Evolutionary conservation across 2,113 vertebrate genomes (phyloP).

Genomic region (Notothenia coriiceps): DNA sequence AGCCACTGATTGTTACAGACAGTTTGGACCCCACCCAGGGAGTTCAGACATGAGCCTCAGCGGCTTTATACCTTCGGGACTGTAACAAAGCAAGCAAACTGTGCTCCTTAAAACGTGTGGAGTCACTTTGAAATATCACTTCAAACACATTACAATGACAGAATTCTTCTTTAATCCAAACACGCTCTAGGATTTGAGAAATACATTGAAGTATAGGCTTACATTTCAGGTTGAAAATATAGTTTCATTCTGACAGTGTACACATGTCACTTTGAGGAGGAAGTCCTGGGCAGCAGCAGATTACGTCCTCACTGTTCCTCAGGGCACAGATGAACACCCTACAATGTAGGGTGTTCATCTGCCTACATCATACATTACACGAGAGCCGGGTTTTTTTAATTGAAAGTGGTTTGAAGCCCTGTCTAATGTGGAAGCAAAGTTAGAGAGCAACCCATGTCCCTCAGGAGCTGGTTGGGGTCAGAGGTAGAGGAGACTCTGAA

Average conservation of each 20-base stretch:
- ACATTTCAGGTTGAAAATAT: constrained; percentile 1
- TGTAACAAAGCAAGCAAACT: constrained; percentile 17
- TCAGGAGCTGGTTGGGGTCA: no score
- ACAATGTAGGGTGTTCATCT: no score
- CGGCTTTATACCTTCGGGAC: constrained; percentile 46
- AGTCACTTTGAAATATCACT: neutral
- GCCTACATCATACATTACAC: neutral
- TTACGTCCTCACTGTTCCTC: constrained; percentile 30
- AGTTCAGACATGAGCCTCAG: constrained; percentile 40
- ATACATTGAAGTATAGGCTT: neutral
- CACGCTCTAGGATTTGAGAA: neutral
- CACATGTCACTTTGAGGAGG: constrained; percentile 43
- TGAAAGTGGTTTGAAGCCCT: neutral
- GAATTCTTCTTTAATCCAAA: neutral
- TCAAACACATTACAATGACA: neutral
- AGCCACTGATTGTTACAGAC: constrained; percentile 59
- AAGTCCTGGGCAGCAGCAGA: constrained; percentile 59
- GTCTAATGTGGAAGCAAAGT: no score
- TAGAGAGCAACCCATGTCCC: no score
- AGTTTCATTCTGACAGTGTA: neutral
- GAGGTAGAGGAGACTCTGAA: no score
- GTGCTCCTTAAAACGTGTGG: neutral
- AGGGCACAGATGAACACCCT: neutral
- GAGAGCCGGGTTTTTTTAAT: neutral
- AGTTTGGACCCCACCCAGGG: constrained; percentile 59